These are phyloP conservation scores for Crypturellus undulatus DNA, from an alignment of 2,113 vertebrate genomes.

Conservation along the genomic window DNA sequence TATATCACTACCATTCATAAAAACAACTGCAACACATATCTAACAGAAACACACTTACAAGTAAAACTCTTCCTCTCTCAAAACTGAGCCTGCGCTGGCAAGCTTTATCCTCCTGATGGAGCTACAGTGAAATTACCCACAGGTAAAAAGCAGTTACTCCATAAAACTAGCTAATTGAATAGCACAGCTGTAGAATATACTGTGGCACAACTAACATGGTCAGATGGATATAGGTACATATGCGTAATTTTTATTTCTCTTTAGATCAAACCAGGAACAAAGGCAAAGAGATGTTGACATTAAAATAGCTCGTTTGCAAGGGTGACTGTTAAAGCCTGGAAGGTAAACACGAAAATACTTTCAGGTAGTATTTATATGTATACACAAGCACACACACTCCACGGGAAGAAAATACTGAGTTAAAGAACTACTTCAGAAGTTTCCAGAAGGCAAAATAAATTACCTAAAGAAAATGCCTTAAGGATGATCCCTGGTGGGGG, in stretches of 20 bases:
- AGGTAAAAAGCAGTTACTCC: background rate
- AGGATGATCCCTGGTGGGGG: background rate
- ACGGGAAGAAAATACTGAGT: background rate
- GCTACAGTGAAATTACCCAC: background rate
- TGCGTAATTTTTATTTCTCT: background rate
- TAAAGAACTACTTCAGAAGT: background rate
- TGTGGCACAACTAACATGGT: background rate
- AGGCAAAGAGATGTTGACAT: background rate
- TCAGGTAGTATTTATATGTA: background rate
- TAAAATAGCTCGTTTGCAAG: background rate
- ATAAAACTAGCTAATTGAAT: background rate
- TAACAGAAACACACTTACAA: background rate
- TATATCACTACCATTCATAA: background rate
- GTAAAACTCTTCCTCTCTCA: background rate
- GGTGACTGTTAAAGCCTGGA: background rate
- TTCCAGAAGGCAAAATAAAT: background rate
- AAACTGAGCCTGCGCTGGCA: background rate
- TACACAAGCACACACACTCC: background rate
- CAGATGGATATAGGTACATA: background rate
- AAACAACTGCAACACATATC: background rate
- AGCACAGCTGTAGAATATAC: background rate
- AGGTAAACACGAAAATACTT: conserved; percentile 7
- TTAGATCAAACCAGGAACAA: background rate
- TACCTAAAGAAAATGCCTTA: background rate
- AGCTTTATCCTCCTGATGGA: background rate